phyloP scores from a whole-genome alignment of 2,797 vertebrate genomes.

The Sylvilagus floridanus region DNA sequence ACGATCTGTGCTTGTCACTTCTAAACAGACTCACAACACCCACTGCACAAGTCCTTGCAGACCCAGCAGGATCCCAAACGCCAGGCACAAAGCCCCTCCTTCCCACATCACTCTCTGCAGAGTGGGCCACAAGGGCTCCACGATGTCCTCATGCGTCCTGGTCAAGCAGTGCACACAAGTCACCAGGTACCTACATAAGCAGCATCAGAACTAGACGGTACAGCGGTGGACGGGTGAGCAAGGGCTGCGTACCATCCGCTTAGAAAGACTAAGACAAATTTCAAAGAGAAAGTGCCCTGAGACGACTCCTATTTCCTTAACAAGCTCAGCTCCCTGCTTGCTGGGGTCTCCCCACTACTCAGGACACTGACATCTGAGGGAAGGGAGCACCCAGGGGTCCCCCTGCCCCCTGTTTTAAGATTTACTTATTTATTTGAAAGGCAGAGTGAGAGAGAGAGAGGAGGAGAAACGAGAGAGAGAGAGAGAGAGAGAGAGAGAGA shows the following conservation, averaged over 20 bases:
- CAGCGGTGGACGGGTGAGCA: neutral
- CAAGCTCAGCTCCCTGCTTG: neutral
- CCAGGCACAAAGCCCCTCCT: neutral
- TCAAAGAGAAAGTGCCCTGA: neutral
- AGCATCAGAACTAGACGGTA: neutral
- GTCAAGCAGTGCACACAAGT: neutral
- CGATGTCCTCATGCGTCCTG: neutral
- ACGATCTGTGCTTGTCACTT: slow-evolving; percentile 14
- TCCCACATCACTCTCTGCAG: neutral
- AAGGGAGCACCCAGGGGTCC: neutral
- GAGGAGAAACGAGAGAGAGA: too few species aligned
- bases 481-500: too few species aligned
- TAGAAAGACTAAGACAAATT: neutral
- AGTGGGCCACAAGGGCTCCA: neutral
- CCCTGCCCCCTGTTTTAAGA: too few species aligned
- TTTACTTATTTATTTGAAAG: too few species aligned
- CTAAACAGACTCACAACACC: slow-evolving; percentile 53
- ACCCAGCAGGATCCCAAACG: neutral
- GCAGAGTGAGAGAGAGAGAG: too few species aligned
- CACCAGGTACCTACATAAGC: neutral
- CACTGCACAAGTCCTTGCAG: slow-evolving; percentile 6
- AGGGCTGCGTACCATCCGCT: neutral
- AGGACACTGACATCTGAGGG: neutral
- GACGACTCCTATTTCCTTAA: too few species aligned
- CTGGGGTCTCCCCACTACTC: fast-evolving